A percentile compares a stretch with the other conserved stretches of the same genome.
Conservation (phyloP, 2,888 invertebrate species). For the Epicampocera succincta region DNA sequence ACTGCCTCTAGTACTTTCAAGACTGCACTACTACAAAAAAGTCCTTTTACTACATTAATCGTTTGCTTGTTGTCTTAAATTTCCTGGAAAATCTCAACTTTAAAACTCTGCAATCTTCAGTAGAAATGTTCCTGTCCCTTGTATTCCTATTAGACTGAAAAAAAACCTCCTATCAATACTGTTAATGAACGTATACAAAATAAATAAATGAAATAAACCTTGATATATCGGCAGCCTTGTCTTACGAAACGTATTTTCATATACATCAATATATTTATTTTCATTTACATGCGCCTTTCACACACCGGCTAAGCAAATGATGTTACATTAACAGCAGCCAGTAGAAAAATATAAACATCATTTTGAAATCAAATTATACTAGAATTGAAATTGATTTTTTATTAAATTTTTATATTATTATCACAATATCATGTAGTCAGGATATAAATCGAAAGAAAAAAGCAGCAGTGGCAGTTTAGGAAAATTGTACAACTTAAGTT, state of each 20-base stretch:
- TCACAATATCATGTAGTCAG: slow-evolving; percentile 39
- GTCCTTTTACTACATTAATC: no score
- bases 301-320: slow-evolving; percentile 24
- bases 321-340: slow-evolving; percentile 2
- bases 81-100: no score
- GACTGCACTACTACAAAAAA: no score
- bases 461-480: not conserved
- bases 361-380: slow-evolving; percentile 71
- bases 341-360: slow-evolving; percentile 15
- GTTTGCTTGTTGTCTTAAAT: no score
- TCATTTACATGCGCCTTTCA: slow-evolving; percentile 1
- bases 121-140: slow-evolving; percentile 2
- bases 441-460: slow-evolving; percentile 14
- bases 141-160: slow-evolving; percentile 6
- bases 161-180: slow-evolving; percentile 64
- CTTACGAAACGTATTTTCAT: not conserved
- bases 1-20: no score
- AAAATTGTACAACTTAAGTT: not conserved
- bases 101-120: not conserved
- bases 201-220: slow-evolving; percentile 50
- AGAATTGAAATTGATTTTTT: slow-evolving; percentile 73
- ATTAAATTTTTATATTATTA: slow-evolving; percentile 71
- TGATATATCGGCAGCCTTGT: slow-evolving; percentile 44
- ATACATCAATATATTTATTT: slow-evolving; percentile 1
- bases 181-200: slow-evolving; percentile 52